These are phyloP conservation scores for Tupaia chinensis DNA, from an alignment of 2,113 vertebrate genomes.

Conservation along the genomic window DNA sequence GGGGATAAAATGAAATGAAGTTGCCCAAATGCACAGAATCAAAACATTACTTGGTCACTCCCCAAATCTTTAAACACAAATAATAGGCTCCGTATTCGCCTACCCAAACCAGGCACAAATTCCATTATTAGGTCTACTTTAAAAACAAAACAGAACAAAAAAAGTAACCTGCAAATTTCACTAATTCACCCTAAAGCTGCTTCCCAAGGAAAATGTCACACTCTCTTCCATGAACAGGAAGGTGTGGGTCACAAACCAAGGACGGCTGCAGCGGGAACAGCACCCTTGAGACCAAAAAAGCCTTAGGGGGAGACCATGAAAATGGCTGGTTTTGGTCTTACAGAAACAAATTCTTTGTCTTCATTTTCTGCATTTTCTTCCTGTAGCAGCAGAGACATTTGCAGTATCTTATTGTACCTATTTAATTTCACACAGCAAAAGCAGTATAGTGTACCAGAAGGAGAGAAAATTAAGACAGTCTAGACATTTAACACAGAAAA, in stretches of 20 bases:
- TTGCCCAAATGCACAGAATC: slow-evolving; percentile 29
- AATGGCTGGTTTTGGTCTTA: background rate
- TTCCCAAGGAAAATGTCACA: slow-evolving; percentile 34
- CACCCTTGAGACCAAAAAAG: background rate
- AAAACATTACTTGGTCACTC: slow-evolving; percentile 7
- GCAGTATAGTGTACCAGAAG: background rate
- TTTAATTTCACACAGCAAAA: slow-evolving; percentile 47
- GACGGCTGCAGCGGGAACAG: background rate
- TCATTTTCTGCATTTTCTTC: slow-evolving; percentile 33
- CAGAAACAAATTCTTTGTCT: background rate
- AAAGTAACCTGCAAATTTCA: slow-evolving; percentile 36
- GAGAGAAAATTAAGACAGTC: background rate
- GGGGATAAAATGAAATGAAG: slow-evolving; percentile 19
- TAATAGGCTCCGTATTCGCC: background rate
- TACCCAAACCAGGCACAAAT: slow-evolving; percentile 9
- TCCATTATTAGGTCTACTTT: slow-evolving; percentile 19
- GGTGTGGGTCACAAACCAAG: background rate
- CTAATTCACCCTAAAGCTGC: slow-evolving; percentile 43
- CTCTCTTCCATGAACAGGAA: background rate
- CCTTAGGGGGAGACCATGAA: background rate
- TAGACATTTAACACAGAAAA: slow-evolving; percentile 20
- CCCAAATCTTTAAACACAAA: slow-evolving; percentile 21
- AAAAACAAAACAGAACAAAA: background rate
- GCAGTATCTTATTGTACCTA: slow-evolving; percentile 30
- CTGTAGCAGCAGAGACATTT: background rate